These are phyloP conservation scores for Listrodromus nycthemerus DNA, from an alignment of 2,888 invertebrate species.

Conservation along the genomic window DNA sequence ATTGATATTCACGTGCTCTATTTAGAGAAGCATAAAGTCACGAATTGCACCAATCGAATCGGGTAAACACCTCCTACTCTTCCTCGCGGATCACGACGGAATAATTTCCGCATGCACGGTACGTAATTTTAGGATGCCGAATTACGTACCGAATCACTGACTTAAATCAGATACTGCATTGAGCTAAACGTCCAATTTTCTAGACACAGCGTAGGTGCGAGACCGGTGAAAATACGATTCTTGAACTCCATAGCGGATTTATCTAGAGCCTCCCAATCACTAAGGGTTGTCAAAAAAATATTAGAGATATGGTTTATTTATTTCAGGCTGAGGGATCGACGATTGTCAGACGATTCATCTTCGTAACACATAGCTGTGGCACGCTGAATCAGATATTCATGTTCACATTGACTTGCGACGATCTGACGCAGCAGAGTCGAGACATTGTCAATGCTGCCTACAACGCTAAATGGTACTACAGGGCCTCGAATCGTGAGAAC, in stretches of 20 bases:
- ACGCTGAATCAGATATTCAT: conserved; percentile 62
- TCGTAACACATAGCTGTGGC: conserved; percentile 53
- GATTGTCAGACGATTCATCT: conserved; percentile 42
- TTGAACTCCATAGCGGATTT: neutral
- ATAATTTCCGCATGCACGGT: too few species aligned
- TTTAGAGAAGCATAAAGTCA: neutral
- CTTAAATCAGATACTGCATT: neutral
- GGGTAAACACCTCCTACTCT: too few species aligned
- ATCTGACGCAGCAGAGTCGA: conserved; percentile 57
- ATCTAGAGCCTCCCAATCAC: neutral
- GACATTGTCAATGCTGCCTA: conserved; percentile 53
- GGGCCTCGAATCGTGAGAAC: neutral
- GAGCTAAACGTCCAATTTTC: neutral
- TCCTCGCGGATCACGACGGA: too few species aligned
- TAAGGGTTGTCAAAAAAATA: neutral
- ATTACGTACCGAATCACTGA: too few species aligned
- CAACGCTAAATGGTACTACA: neutral
- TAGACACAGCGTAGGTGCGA: neutral
- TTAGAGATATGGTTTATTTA: neutral
- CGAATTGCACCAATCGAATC: neutral
- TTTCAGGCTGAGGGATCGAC: neutral
- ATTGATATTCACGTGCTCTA: neutral
- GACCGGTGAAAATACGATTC: neutral
- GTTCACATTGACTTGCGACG: conserved; percentile 69
- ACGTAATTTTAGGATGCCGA: too few species aligned